phyloP scores from a whole-genome alignment of 2,888 invertebrate genomes.

The Anaspis maculata region DNA sequence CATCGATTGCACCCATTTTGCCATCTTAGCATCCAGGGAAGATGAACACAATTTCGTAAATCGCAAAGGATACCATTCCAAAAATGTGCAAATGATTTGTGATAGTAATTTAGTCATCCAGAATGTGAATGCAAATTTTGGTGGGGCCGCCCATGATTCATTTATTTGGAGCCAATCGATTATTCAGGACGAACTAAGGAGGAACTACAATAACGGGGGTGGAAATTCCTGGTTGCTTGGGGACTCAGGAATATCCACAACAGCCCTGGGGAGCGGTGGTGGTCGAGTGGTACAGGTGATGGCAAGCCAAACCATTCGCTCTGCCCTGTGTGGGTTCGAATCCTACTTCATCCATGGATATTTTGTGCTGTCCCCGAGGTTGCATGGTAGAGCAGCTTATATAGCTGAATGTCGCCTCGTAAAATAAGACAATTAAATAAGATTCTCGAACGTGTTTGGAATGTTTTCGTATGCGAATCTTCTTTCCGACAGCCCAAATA shows the following conservation, averaged over 20 bases:
- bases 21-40: neutral
- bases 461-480: too few relatives aligned
- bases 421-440: too few relatives aligned
- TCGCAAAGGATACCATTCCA: conserved; percentile 3
- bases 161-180: conserved; percentile 4
- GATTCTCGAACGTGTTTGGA: too few relatives aligned
- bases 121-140: conserved; percentile 8
- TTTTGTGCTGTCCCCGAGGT: too few relatives aligned
- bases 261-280: too few relatives aligned
- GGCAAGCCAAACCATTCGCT: too few relatives aligned
- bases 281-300: too few relatives aligned
- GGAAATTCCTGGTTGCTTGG: conserved; percentile 8
- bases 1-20: conserved; percentile 4
- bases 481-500: too few relatives aligned
- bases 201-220: neutral
- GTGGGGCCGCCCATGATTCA: conserved; percentile 6
- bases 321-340: too few relatives aligned
- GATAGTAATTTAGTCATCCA: conserved; percentile 1
- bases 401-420: too few relatives aligned
- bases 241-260: conserved; percentile 11
- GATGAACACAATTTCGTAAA: conserved; percentile 4
- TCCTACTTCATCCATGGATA: too few relatives aligned
- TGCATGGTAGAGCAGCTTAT: too few relatives aligned
- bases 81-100: conserved; percentile 5
- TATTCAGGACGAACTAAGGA: conserved; percentile 2